Evolutionary conservation across 2,797 vertebrate species (phyloP), one percentile per base, ranked within the genome.

Genomic region (Pantherophis alleghaniensis): DNA sequence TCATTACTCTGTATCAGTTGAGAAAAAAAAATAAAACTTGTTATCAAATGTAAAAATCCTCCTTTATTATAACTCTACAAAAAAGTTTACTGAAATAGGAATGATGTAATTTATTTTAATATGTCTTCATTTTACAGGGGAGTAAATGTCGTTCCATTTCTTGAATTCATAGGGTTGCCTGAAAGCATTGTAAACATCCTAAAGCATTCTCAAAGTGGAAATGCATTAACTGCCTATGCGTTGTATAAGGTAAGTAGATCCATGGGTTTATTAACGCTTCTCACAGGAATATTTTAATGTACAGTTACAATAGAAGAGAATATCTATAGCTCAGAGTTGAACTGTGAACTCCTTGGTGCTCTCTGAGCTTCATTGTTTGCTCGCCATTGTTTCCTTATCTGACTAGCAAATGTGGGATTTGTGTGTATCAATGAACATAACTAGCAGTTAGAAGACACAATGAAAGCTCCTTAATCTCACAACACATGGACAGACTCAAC

Each of bases 141-240:
- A 90, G 98, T 99, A 96, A 99, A 99, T 96, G 98, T 99, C 7
- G 97, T 99, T 97, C 99, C 99, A 18, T 99, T 99, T 96, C 97
- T 99, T 93, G 99, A 99, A 96, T 89, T 98, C 93, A 94, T 99
- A 66, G 99, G 99, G 92, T 97, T 99, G 74, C 99, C 99, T 88
- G 98, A 99, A 95, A 98, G 97, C 3, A 3, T 99, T 66, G 97
- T 99, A 89, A 97, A 96, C 95, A 98, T 99, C 95, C 97, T 99
- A 97, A 99, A 98, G 97, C 98, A 99, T 95, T 99, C 99, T 57
- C 98, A 99, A 28, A 98, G 99, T 94, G 99, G 99, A 90, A 99
- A 99, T 87, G 99, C 98, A 14, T 97, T 99, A 93, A 99, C 99
- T 55, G 99, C 99, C 0, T 99, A 99, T 93, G 99, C 99, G 92